phyloP scores from a whole-genome alignment of 1,140 invertebrate species.

The Sycophila sp. region DNA sequence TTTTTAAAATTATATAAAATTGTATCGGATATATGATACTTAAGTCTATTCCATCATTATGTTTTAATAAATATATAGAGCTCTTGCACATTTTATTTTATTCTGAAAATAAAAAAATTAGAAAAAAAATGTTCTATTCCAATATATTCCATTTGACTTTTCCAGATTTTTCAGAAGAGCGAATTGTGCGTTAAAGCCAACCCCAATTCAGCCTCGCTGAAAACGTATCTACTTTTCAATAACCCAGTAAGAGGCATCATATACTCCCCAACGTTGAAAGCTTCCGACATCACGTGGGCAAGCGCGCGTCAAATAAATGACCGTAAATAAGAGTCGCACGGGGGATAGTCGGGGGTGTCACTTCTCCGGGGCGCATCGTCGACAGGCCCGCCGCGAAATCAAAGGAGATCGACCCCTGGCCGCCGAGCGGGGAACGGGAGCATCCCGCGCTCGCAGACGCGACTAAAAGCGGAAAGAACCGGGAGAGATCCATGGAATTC shows the following conservation, averaged over 20 bases:
- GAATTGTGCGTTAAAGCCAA: not conserved
- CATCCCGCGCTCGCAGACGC: not conserved
- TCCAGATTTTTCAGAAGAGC: not conserved
- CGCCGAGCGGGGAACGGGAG: too few relatives aligned
- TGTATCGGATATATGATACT: too few relatives aligned
- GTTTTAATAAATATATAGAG: too few relatives aligned
- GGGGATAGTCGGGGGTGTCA: not conserved
- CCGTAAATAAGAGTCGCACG: conserved; percentile 22
- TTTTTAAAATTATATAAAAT: too few relatives aligned
- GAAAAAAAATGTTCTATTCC: too few relatives aligned
- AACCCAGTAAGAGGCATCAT: conserved; percentile 8
- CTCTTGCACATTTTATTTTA: too few relatives aligned
- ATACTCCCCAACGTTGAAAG: not conserved
- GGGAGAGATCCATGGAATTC: conserved; percentile 41
- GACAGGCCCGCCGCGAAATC: conserved; percentile 5
- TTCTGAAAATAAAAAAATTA: too few relatives aligned
- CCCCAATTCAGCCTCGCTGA: not conserved
- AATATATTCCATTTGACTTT: too few relatives aligned
- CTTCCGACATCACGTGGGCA: too few relatives aligned
- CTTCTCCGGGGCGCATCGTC: not conserved
- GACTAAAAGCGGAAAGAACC: conserved; percentile 5
- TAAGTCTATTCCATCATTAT: too few relatives aligned
- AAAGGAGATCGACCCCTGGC: too few relatives aligned
- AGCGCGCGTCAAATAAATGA: conserved; percentile 22
- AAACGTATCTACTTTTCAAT: not conserved